Conservation (phyloP, 2,888 invertebrate genomes). For the Lysandra bellargus region DNA sequence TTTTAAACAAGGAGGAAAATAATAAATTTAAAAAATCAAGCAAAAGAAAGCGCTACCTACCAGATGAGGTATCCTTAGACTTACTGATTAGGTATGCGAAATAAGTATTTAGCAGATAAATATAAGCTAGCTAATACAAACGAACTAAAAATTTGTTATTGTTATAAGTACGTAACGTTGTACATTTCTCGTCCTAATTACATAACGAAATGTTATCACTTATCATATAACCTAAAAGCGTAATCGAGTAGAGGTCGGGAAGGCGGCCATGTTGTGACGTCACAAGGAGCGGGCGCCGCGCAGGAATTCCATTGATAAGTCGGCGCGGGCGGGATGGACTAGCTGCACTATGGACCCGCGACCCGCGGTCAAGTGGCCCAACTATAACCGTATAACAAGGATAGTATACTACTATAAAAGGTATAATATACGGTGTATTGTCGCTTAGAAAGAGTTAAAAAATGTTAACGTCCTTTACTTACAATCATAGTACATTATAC, state of each 20-base stretch:
- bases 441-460: no score
- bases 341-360: constrained; percentile 46
- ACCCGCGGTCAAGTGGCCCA: constrained; percentile 35
- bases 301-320: constrained; percentile 77
- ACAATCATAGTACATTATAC: no score
- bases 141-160: no score
- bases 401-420: no score
- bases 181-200: not conserved
- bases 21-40: not conserved
- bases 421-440: no score
- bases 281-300: constrained; percentile 70
- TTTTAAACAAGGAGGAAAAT: not conserved
- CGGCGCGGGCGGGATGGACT: constrained; percentile 68
- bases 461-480: no score
- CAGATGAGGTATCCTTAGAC: no score
- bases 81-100: no score
- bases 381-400: not conserved
- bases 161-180: no score
- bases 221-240: not conserved
- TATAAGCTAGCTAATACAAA: no score
- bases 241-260: not conserved
- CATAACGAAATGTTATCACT: not conserved
- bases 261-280: constrained; percentile 70
- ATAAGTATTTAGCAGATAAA: no score
- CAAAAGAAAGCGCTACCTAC: not conserved